Evolutionary conservation across 1,140 invertebrate genomes (phyloP), one percentile per base, ranked within the genome.

Genomic region (Fopius arisanus): DNA sequence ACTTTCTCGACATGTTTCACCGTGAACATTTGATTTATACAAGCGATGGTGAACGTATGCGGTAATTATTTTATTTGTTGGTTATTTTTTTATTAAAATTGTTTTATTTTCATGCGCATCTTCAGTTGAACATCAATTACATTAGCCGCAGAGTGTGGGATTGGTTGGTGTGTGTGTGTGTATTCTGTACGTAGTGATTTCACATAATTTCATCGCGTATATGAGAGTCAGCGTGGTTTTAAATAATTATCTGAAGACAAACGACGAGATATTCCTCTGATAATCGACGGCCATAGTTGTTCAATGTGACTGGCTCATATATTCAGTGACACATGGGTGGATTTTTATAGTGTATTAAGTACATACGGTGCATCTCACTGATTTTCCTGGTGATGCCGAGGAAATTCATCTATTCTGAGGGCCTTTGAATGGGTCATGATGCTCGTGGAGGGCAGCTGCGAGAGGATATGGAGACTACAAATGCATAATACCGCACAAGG

Each of bases 181-280:
- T 33, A 54, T 59, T 72, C 28, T 67, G 23, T 37, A 37, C 71
- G n/a, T 28, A 67, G 72, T 40, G 67, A 73, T 68, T 73, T 73
- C 66, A 68, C 65, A 73, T 73, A 73, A 73, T 73, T 73, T 73
- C 51, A 68, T 73, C 72, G 72, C 23, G 48, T 33, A 40, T 66
- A n/a, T 28, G 16, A 28, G 33, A 37, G 14, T 31, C 62, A 31
- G 62, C 29, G 29, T n/a, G 12, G 28, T 16, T 33, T 73, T 73
- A 68, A 73, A 73, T 73, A 73, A 73, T 73, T 73, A 73, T 73
- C 72, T 66, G 19, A 14, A 73, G 67, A 66, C 66, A 73, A 73
- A 73, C 72, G 67, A 73, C 72, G 65, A 68, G 66, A 68, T 65
- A 65, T 68, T 73, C 66, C 59, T 66, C 40, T 67, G 67, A 72